These are phyloP conservation scores for Champsocephalus esox DNA, from an alignment of 2,797 vertebrate species.

Conservation along the genomic window DNA sequence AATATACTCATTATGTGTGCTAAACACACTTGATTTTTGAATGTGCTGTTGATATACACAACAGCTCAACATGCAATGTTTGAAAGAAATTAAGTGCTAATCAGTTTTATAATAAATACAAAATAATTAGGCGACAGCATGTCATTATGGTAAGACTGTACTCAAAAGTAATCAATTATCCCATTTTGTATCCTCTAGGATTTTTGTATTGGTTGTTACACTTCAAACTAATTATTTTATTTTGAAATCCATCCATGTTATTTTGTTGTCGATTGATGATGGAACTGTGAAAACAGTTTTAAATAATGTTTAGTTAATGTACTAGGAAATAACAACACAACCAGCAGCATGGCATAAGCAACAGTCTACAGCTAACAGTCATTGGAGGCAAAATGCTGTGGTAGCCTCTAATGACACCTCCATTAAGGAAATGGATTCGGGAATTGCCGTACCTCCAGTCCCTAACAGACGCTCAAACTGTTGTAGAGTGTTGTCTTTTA, in stretches of 20 bases:
- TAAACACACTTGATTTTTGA: background rate
- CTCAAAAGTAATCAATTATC: background rate
- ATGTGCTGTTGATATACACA: background rate
- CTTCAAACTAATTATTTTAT: background rate
- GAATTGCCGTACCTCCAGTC: too few relatives aligned
- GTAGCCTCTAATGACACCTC: background rate
- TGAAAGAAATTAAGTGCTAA: background rate
- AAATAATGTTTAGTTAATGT: background rate
- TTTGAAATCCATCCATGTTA: background rate
- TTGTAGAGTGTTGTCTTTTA: background rate
- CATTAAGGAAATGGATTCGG: too few relatives aligned
- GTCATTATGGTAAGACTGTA: background rate
- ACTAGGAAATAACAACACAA: background rate
- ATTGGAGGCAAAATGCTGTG: background rate
- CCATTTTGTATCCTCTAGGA: background rate
- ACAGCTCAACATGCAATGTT: background rate
- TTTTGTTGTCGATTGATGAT: constrained; percentile 1
- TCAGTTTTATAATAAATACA: background rate
- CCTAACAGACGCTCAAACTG: too few relatives aligned
- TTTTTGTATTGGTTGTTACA: background rate
- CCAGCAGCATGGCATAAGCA: background rate
- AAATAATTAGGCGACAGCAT: background rate
- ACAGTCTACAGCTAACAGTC: background rate
- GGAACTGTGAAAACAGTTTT: background rate
- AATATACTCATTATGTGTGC: background rate